These are phyloP conservation scores for Cynoglossus semilaevis DNA, from an alignment of 2,113 vertebrate species.

Conservation along the genomic window DNA sequence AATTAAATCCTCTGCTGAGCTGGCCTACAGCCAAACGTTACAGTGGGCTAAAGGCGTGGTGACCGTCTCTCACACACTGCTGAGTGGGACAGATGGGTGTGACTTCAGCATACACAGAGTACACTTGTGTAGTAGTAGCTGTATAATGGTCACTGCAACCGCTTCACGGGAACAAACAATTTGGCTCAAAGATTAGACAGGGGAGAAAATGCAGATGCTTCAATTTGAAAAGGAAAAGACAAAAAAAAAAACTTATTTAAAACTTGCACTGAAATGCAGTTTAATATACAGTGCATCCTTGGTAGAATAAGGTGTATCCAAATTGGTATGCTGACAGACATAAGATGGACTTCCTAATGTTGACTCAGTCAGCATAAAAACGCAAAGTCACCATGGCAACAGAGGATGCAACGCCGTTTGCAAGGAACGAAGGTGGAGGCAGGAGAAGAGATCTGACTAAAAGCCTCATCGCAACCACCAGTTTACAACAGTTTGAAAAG, in stretches of 20 bases:
- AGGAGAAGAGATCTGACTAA: constrained; percentile 6
- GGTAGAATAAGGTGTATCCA: too few species aligned
- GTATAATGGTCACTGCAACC: neutral
- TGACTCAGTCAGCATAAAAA: constrained; percentile 69
- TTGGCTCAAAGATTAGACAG: neutral
- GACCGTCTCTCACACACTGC: constrained; percentile 11
- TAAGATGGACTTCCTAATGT: constrained; percentile 1
- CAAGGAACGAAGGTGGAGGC: constrained; percentile 28
- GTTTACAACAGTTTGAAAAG: constrained; percentile 13
- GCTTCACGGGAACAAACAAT: constrained; percentile 1
- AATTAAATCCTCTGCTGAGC: neutral
- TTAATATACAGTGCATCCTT: neutral
- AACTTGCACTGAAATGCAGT: neutral
- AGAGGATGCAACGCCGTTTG: constrained; percentile 66
- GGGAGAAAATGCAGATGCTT: neutral
- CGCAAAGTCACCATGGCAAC: constrained; percentile 80
- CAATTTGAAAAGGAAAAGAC: neutral
- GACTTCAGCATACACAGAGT: constrained; percentile 6
- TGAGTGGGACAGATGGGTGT: constrained; percentile 27
- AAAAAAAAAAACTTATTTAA: neutral
- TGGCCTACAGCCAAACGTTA: constrained; percentile 19
- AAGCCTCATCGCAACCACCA: constrained; percentile 10
- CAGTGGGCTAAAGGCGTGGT: constrained; percentile 15
- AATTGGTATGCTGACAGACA: too few species aligned
- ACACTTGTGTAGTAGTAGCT: neutral